Base-by-base conservation (phyloP, 2,797 vertebrate genomes). In the Mormyrus hasselquistii region DNA sequence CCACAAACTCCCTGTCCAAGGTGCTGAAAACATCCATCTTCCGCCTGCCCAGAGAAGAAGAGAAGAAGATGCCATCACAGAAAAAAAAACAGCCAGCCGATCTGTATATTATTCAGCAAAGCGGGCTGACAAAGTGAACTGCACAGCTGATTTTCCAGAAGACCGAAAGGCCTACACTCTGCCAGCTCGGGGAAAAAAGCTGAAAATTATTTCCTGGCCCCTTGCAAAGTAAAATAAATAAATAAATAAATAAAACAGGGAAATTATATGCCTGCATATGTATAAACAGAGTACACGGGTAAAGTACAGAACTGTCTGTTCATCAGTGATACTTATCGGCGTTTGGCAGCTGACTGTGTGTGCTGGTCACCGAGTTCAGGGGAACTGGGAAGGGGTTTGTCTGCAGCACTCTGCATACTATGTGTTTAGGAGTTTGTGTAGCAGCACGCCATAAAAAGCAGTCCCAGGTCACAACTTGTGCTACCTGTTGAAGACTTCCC, bases 11-110 rank as follows among this genome's bases (percentile, higher is more conserved):
- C 50, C 86, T 87, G 86, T 87, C 86, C 86, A 87, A 57, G 86
- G 88, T 88, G 73, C 69, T 82, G 69, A 79, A 73, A 88, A 83
- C 52, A 44, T 50, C 73, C 65, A 88, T 65, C 55, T 49, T 69
- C 19, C 69, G 86, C 29, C 25, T 29, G 59, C n/a, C 29, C 19
- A 14, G 25, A 29, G 29, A 34, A 34, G 29, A 34, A 4, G 52
- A 87, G 29, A 86, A 50, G 10, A 84, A 53, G 29, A 38, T 57
- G 85, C 52, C 34, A 29, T 57, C 34, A 59, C 50, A 29, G 53
- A 22, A 22, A 12, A 83, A 47, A 73, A 16, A 73, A 73, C 65
- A 52, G 82, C 49, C 82, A 84, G 22, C 47, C 4, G 8, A 84
- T 84, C 47, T 29, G 22, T 79, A 44, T 79, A 44, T 79, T 79